Conservation (phyloP, 2,888 invertebrate genomes). For the Agrochola macilenta region DNA sequence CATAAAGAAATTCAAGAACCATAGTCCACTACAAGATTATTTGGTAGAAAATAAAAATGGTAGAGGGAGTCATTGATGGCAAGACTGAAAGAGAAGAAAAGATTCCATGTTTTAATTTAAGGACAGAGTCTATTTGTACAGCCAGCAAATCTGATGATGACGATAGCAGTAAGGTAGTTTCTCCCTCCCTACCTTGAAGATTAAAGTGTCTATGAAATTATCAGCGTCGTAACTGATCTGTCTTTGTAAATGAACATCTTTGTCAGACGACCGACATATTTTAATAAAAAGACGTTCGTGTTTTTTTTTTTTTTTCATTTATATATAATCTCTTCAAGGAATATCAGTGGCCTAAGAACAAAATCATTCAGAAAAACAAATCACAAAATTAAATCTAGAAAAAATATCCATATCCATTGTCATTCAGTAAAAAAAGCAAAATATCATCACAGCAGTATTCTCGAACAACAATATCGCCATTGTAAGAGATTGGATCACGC, state of each 20-base stretch:
- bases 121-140: background rate
- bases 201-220: background rate
- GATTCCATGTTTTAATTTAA: background rate
- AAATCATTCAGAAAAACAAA: conserved; percentile 6
- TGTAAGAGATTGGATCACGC: conserved; percentile 80
- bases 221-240: no score
- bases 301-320: background rate
- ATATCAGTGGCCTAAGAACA: background rate
- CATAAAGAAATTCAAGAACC: conserved; percentile 25
- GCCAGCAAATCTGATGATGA: background rate
- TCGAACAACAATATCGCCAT: conserved; percentile 61
- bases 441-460: conserved; percentile 24
- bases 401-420: background rate
- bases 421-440: conserved; percentile 10
- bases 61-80: conserved; percentile 8
- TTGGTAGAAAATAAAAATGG: background rate
- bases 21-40: background rate
- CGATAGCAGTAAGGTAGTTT: background rate
- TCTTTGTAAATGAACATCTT: background rate
- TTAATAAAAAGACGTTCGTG: background rate
- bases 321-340: background rate
- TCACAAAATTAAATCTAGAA: conserved; percentile 16
- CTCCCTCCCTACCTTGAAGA: conserved; percentile 13
- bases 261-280: background rate
- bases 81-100: background rate